Evolutionary conservation across 2,888 invertebrate species (phyloP).

Genomic region (Timema cristinae): DNA sequence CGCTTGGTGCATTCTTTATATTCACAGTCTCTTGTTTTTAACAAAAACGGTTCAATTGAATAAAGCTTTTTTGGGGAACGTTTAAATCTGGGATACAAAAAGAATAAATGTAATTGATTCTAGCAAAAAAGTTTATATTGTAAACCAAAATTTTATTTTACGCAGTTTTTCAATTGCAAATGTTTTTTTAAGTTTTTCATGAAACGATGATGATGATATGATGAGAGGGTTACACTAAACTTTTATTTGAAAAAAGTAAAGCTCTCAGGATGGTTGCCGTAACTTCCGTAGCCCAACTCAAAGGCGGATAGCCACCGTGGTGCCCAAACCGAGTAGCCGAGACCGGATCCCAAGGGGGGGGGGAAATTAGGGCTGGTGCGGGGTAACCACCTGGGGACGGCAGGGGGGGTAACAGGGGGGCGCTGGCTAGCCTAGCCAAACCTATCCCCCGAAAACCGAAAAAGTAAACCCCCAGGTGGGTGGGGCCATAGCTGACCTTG

Average conservation of each 20-base stretch:
- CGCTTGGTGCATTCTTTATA: no score
- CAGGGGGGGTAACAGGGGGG: not conserved
- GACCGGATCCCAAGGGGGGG: slow-evolving; percentile 18
- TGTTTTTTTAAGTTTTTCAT: no score
- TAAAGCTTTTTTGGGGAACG: no score
- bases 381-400: not conserved
- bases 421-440: slow-evolving; percentile 11
- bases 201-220: no score
- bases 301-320: slow-evolving; percentile 30
- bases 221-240: no score
- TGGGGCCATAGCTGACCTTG: not conserved
- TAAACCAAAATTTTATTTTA: no score
- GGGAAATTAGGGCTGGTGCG: not conserved
- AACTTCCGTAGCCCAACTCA: slow-evolving; percentile 32
- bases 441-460: not conserved
- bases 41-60: no score
- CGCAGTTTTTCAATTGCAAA: no score
- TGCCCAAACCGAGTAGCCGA: slow-evolving; percentile 28
- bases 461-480: not conserved
- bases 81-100: no score
- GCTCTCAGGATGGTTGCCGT: slow-evolving; percentile 16
- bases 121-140: no score
- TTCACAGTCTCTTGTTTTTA: no score
- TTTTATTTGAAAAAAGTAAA: not conserved
- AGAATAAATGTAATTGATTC: no score